phyloP scores from a whole-genome alignment of 1,140 invertebrate species.

The Magallana angulata region DNA sequence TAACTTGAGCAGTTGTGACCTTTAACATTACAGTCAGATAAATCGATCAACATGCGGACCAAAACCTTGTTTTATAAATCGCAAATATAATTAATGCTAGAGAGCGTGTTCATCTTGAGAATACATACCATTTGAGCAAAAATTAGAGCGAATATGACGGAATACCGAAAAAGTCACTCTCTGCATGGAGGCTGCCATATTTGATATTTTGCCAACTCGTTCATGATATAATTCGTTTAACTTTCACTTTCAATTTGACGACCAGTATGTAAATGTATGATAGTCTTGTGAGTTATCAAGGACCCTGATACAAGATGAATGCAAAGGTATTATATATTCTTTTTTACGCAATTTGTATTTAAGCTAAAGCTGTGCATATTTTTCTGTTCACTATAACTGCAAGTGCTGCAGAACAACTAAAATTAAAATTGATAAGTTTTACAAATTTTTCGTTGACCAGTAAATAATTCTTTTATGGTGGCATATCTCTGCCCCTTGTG shows the following conservation, averaged over 20 bases:
- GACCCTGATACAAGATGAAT: neutral
- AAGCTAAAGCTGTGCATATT: too few relatives aligned
- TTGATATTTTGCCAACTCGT: neutral
- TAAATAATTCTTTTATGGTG: too few relatives aligned
- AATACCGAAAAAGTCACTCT: constrained; percentile 41
- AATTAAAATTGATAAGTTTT: too few relatives aligned
- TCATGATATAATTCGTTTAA: neutral
- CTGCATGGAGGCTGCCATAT: constrained; percentile 48
- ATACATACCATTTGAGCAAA: neutral
- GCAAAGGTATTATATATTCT: neutral
- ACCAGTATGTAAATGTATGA: neutral
- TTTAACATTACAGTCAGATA: neutral
- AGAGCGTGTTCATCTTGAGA: neutral
- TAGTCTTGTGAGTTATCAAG: too few relatives aligned
- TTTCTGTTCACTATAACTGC: too few relatives aligned
- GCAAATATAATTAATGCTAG: neutral
- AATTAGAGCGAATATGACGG: neutral
- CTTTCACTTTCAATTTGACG: neutral
- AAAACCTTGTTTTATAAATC: neutral
- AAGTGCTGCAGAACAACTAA: too few relatives aligned
- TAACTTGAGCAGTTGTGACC: neutral
- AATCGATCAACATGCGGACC: neutral
- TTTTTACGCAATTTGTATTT: too few relatives aligned
- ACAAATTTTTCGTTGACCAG: too few relatives aligned
- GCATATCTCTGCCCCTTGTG: too few relatives aligned